Evolutionary conservation across 2,888 invertebrate species (phyloP).

Genomic region (Drosophila vallismaia): DNA sequence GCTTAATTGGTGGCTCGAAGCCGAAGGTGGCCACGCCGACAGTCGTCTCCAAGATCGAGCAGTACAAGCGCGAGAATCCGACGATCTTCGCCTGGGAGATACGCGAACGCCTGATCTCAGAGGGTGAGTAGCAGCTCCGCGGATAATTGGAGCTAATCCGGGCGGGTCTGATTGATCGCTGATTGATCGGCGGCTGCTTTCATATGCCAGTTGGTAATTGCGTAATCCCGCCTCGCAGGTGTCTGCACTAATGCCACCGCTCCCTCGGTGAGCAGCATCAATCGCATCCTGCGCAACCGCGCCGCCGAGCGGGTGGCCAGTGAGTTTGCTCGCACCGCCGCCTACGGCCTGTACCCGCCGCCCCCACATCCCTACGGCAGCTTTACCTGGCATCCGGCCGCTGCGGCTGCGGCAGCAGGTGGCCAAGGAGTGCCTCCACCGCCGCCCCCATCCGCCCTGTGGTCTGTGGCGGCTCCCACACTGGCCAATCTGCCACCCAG

Average conservation of each 20-base stretch:
- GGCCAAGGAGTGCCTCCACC: constrained; percentile 66
- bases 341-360: constrained; percentile 93
- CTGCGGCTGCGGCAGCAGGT: constrained; percentile 27
- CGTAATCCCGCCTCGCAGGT: constrained; percentile 85
- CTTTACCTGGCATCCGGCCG: constrained; percentile 85
- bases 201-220: constrained; percentile 18
- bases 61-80: constrained; percentile 98
- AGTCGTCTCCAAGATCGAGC: constrained; percentile 98
- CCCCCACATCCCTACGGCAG: constrained; percentile 88
- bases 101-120: constrained; percentile 96
- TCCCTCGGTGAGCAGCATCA: constrained; percentile 98
- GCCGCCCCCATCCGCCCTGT: constrained; percentile 66
- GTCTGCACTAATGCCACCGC: constrained; percentile 98
- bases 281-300: constrained; percentile 96
- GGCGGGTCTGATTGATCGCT: constrained; percentile 56
- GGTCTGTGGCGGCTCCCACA: constrained; percentile 83
- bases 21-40: constrained; percentile 99
- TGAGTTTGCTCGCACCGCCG: constrained; percentile 96
- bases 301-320: constrained; percentile 98
- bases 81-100: constrained; percentile 99
- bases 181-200: constrained; percentile 66
- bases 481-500: constrained; percentile 86
- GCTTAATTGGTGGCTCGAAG: constrained; percentile 97
- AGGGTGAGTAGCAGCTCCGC: constrained; percentile 88
- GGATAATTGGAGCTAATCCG: constrained; percentile 58